phyloP scores from a whole-genome alignment of 2,113 vertebrate genomes.

The Zapornia atra region DNA sequence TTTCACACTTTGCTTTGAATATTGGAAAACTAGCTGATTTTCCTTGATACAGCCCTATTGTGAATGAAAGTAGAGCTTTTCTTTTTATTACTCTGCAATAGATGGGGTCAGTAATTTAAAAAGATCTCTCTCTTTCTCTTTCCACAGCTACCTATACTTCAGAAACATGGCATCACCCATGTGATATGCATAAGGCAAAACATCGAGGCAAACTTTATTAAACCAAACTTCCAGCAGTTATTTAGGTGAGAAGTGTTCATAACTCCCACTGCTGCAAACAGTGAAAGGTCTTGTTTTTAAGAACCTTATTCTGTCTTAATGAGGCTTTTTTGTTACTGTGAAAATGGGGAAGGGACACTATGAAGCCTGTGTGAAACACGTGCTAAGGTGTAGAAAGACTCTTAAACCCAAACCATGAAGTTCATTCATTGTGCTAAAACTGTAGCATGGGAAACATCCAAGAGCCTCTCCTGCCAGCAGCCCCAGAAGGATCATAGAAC shows the following conservation, averaged over 20 bases:
- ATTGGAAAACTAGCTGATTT: neutral
- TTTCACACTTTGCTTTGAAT: neutral
- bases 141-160: slow-evolving; percentile 88
- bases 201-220: slow-evolving; percentile 99
- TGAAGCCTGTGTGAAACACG: neutral
- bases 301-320: no score
- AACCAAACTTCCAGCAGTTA: slow-evolving; percentile 96
- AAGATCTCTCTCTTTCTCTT: neutral
- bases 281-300: neutral
- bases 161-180: slow-evolving; percentile 96
- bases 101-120: neutral
- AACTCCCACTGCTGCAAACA: neutral
- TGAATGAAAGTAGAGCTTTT: neutral
- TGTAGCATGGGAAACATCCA: no score
- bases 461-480: no score
- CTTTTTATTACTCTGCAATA: neutral
- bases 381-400: neutral
- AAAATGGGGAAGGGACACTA: neutral
- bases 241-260: slow-evolving; percentile 87
- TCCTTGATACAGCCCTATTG: fast-evolving
- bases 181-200: slow-evolving; percentile 97
- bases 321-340: no score
- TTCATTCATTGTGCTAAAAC: neutral
- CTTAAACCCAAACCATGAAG: neutral
- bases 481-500: no score